phyloP scores from a whole-genome alignment of 2,113 vertebrate genomes.

The Calidris pygmaea region DNA sequence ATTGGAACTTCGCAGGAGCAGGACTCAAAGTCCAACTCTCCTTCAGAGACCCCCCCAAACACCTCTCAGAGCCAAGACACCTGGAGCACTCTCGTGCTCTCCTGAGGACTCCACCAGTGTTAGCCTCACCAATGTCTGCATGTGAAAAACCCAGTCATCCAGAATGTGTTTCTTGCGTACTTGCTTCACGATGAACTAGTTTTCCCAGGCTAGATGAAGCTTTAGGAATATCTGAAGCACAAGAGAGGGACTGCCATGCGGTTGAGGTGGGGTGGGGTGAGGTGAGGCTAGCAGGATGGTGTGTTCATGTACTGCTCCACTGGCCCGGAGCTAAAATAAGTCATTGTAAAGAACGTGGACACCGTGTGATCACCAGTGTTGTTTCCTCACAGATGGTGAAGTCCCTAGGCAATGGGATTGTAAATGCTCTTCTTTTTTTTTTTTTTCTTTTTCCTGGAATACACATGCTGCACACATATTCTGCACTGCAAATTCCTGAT shows the following conservation, averaged over 20 bases:
- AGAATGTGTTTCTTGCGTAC: not conserved
- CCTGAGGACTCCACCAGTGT: not conserved
- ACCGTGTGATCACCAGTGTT: not conserved
- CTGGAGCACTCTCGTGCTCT: not conserved
- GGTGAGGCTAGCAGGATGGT: not conserved
- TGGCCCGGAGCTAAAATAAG: not conserved
- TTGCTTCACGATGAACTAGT: not conserved
- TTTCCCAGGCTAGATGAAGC: not conserved
- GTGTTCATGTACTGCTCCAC: not conserved
- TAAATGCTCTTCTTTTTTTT: not conserved
- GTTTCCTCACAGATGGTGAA: slow-evolving; percentile 30
- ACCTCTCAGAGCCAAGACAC: not conserved
- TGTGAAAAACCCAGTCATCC: not conserved
- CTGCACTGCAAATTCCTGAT: not conserved
- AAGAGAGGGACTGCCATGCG: not conserved
- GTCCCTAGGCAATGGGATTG: not conserved
- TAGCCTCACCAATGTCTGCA: not conserved
- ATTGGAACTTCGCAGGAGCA: not conserved
- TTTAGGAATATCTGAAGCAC: not conserved
- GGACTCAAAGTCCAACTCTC: not conserved
- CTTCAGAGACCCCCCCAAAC: not conserved
- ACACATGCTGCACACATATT: not conserved
- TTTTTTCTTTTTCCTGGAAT: not conserved
- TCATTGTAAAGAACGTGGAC: not conserved
- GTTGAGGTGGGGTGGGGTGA: not conserved